Conservation (phyloP, 2,888 invertebrate genomes). For the Amblyjoppa fuscipennis region DNA sequence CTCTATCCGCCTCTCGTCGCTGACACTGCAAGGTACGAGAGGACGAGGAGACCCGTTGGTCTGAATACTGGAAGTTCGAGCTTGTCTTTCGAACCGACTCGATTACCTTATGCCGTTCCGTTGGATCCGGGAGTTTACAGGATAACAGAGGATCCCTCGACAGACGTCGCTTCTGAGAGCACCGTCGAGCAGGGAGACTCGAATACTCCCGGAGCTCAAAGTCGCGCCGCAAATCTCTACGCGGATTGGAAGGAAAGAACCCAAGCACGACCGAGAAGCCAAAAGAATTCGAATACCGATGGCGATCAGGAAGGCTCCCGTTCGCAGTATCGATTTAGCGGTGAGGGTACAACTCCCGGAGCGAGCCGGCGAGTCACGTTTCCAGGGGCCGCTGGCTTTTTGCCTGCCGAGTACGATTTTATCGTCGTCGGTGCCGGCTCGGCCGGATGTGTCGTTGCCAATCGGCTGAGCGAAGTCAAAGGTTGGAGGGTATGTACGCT, state of each 20-base stretch:
- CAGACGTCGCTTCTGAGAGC: slow-evolving; percentile 24
- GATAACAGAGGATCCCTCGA: slow-evolving; percentile 21
- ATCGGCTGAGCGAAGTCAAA: slow-evolving; percentile 83
- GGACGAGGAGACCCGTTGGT: background rate
- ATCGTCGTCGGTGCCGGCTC: slow-evolving; percentile 87
- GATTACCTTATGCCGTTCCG: background rate
- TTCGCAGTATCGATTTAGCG: slow-evolving; percentile 17
- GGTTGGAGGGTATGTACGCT: slow-evolving; percentile 72
- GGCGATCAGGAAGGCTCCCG: slow-evolving; percentile 12
- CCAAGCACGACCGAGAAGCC: background rate
- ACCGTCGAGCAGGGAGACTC: slow-evolving; percentile 16
- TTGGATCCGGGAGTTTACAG: slow-evolving; percentile 24
- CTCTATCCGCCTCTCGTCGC: slow-evolving; percentile 61
- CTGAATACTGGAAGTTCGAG: background rate
- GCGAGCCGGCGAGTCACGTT: slow-evolving; percentile 29
- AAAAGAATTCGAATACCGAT: slow-evolving; percentile 15
- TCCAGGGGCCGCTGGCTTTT: slow-evolving; percentile 45
- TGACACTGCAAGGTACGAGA: slow-evolving; percentile 39
- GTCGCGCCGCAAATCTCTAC: slow-evolving; percentile 46
- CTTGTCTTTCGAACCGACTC: background rate
- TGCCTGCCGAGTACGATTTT: slow-evolving; percentile 84
- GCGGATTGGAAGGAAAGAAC: slow-evolving; percentile 53
- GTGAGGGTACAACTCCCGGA: slow-evolving; percentile 5
- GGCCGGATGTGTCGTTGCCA: slow-evolving; percentile 87
- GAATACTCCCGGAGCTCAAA: background rate